phyloP scores from a whole-genome alignment of 2,797 vertebrate species.

The Apogon talboti region DNA sequence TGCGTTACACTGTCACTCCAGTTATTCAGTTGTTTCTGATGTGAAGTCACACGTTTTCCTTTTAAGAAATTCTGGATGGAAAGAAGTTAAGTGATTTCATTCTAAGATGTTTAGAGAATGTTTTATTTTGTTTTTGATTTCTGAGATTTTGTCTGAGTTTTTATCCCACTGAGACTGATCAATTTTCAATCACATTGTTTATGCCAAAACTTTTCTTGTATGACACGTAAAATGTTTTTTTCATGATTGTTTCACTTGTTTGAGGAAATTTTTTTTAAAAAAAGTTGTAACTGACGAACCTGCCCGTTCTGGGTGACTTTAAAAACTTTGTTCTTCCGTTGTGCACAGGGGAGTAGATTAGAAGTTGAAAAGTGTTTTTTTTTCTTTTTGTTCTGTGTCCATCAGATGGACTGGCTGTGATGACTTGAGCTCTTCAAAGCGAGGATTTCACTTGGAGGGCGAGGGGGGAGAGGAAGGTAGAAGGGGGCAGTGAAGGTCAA shows the following conservation, averaged over 20 bases:
- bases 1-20: neutral
- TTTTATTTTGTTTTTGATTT: neutral
- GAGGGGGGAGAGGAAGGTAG: constrained; percentile 24
- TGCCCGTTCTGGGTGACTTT: too few species aligned
- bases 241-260: neutral
- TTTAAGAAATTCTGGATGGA: neutral
- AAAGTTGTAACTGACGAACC: neutral
- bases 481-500: constrained; percentile 61
- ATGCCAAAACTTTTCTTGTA: neutral
- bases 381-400: constrained; percentile 29
- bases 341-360: constrained; percentile 22
- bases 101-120: too few species aligned
- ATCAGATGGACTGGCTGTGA: constrained; percentile 38
- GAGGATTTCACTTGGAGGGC: constrained; percentile 39
- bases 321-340: neutral
- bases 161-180: neutral
- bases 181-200: neutral
- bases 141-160: neutral
- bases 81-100: too few species aligned
- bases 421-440: constrained; percentile 56
- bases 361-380: constrained; percentile 15
- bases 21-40: constrained; percentile 5
- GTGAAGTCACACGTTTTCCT: constrained; percentile 16
- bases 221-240: neutral
- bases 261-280: neutral